Evolutionary conservation across 2,797 vertebrate species (phyloP), one percentile per base, ranked within the genome.

Genomic region (Tenualosa ilisha): DNA sequence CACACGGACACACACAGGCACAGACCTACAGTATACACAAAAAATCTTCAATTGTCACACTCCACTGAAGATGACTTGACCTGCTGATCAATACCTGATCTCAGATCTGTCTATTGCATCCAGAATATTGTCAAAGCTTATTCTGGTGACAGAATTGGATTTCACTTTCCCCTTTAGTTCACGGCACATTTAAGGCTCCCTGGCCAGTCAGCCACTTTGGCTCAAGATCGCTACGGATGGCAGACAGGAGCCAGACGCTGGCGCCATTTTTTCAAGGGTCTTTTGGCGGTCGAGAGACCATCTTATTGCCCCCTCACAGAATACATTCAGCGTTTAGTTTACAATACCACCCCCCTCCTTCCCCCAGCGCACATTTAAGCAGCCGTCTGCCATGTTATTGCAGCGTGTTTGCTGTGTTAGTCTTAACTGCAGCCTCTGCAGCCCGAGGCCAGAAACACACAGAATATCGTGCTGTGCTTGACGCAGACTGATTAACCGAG

Each of bases 31-130:
- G 46, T 49, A 24, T 24, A 65, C 63, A 68, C 63, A 68, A 6
- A 79, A 46, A 22, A 20, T 79, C 72, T 43, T 46, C 37, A 79
- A 8, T 79, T 43, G 40, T 79, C 72, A 22, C 40, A 7, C 72
- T 79, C 17, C 72, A 79, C 17, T 43, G 43, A 43, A 79, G 40
- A 79, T 37, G 6, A 79, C 20, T 79, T 40, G 40, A 15, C 40
- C 72, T 22, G 20, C 37, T 20, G 51, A 85, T 82, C 87, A 82
- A 87, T 85, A 85, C 1, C 43, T 53, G 79, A 82, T 75, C 50
- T 54, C 81, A 46, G 81, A 79, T 75, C 24, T 81, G 84, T 86
- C 86, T 82, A 85, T 84, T 84, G 40, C 31, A 26, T 86, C 82
- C 50, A 82, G 56, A 20, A 24, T 81, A 51, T 12, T 43, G 49